Base-by-base conservation (phyloP, 2,888 invertebrate genomes). In the Strigamia maritima region DNA sequence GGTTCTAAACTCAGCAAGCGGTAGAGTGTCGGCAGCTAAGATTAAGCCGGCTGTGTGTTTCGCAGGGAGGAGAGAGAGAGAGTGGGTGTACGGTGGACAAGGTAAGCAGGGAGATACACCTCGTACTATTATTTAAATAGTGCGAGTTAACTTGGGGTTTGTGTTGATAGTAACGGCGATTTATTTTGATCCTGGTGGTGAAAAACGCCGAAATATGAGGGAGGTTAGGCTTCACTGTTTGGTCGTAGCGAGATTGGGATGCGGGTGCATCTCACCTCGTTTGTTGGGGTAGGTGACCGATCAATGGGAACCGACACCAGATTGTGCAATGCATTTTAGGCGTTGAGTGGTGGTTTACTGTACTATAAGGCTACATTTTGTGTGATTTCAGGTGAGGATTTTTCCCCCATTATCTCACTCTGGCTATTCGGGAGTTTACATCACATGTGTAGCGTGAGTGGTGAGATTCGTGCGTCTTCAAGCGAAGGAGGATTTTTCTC, bases 311-410 rank as follows among this genome's bases (percentile, higher is more conserved):
- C 54, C 54, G 54, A 54, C 54, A 54, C 4, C 26, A 70, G 70
- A 70, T 70, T 70, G 26, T 70, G 70, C 70, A 3, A 28, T 26
- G 10, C 24, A 28, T 70, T 70, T 28, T 70, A 28, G 54, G 22
- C 54, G 54, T 1, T 19, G 19, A 4, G 19, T 28, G 70, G 3
- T 70, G 70, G 1, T n/a, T 70, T 28, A 26, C 70, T 14, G 70
- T 70, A 70, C 14, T 70, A 16, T 10, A 70, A 70, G 14, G 8
- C 2, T 24, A 28, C 14, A 26, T 70, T 70, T 70, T 70, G 26
- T 60, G 22, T 70, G 70, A 70, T 75, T 40, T 75, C 40, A 75
- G 76, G 76, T 75, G 22, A 38, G 76, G 76, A 75, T 75, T 75
- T 75, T 75, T 24, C 28, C 6, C 28, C 28, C 12, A 75, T 19